A percentile compares a stretch with the other conserved stretches of the same genome.
Conservation (phyloP, 2,113 vertebrate species). For the Silurus asotus region DNA sequence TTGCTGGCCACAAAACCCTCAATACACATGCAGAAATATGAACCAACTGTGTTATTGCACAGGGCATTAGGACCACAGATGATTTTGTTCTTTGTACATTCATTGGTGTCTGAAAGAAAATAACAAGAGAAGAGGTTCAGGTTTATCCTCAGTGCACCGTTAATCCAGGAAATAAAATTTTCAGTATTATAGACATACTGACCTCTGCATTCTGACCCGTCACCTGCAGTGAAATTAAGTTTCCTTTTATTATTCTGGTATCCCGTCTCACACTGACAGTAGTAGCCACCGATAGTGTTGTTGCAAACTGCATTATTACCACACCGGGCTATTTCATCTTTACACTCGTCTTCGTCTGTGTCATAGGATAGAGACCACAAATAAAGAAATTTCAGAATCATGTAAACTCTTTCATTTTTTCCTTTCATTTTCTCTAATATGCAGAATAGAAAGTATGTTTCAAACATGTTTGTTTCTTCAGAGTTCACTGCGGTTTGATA, state of each 20-base stretch:
- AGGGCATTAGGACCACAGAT: conserved; percentile 48
- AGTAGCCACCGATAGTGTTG: conserved; percentile 57
- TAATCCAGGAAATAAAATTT: background rate
- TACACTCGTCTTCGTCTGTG: conserved; percentile 23
- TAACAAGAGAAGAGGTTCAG: background rate
- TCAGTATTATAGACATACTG: conserved; percentile 13
- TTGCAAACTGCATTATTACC: rapidly evolving
- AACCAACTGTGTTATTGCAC: background rate
- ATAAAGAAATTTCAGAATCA: background rate
- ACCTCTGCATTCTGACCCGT: background rate
- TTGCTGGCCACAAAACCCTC: conserved; percentile 52
- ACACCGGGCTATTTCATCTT: conserved; percentile 25
- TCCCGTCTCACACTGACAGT: conserved; percentile 60
- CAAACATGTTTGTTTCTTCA: background rate
- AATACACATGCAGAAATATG: conserved; percentile 58
- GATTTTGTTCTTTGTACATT: background rate
- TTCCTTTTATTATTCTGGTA: rapidly evolving
- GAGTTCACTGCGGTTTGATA: no score
- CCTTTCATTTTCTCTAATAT: no score
- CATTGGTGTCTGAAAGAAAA: conserved; percentile 58
- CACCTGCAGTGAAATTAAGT: rapidly evolving
- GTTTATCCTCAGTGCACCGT: background rate
- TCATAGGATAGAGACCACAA: background rate
- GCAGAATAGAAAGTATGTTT: no score
- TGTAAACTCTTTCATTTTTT: no score